These are phyloP conservation scores for Dorcus hopei DNA, from an alignment of 2,888 invertebrate genomes.

Conservation along the genomic window DNA sequence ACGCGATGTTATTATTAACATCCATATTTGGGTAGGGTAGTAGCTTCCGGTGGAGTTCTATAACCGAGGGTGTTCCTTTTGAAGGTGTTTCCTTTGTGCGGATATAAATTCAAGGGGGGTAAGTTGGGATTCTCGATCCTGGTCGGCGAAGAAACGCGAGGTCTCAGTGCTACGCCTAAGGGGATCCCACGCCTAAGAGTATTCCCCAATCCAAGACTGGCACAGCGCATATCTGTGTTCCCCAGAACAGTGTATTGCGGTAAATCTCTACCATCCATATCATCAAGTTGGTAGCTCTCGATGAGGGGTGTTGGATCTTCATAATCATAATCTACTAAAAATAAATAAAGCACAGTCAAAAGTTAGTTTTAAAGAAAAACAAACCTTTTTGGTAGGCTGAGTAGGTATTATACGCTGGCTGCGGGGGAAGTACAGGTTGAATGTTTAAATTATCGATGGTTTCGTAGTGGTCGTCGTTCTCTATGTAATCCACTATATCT, in stretches of 20 bases:
- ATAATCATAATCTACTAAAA: conserved; percentile 67
- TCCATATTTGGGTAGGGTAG: conserved; percentile 20
- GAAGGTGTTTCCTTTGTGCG: conserved; percentile 30
- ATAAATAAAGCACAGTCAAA: conserved; percentile 53
- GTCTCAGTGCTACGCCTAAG: conserved; percentile 51
- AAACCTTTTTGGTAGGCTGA: conserved; percentile 31
- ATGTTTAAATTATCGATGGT: conserved; percentile 61
- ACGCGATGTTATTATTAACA: conserved; percentile 4
- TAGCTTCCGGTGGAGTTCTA: conserved; percentile 23
- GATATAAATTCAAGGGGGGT: conserved; percentile 68
- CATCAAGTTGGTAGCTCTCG: conserved; percentile 66
- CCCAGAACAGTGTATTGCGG: conserved; percentile 37
- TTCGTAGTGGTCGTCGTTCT: conserved; percentile 67
- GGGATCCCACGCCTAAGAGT: conserved; percentile 49
- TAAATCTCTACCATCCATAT: conserved; percentile 54
- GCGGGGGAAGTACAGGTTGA: conserved; percentile 35
- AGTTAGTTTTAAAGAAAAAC: conserved; percentile 3
- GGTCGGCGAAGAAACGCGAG: conserved; percentile 75
- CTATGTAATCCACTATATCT: conserved; percentile 50
- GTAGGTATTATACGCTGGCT: conserved; percentile 9
- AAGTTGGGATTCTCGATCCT: conserved; percentile 79
- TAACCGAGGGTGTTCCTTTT: conserved; percentile 28
- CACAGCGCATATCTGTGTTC: conserved; percentile 48
- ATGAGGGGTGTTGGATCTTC: conserved; percentile 75
- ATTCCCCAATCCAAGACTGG: conserved; percentile 51